Percentiles rank a stretch among this genome's conserved stretches.
These are phyloP conservation scores for Dendrolimus pini DNA, from an alignment of 2,888 invertebrate genomes.

Conservation along the genomic window DNA sequence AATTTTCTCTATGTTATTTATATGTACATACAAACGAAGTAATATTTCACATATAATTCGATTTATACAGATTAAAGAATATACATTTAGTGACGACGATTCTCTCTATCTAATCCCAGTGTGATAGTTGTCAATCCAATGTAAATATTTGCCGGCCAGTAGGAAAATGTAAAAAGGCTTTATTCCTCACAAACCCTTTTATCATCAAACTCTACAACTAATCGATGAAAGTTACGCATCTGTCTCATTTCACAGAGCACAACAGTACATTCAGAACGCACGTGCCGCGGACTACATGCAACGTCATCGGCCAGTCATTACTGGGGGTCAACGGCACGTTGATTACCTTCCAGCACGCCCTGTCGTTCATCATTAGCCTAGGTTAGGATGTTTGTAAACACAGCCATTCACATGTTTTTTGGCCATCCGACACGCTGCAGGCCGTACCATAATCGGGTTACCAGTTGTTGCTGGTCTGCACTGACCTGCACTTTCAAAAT, in stretches of 20 bases:
- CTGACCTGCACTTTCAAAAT: no score
- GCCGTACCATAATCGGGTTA: conserved; percentile 47
- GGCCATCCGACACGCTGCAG: conserved; percentile 24
- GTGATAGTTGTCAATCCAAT: no score
- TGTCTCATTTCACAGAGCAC: conserved; percentile 21
- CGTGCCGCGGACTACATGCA: conserved; percentile 64
- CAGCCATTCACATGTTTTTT: conserved; percentile 52
- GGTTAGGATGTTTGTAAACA: conserved; percentile 77
- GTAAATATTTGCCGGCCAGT: no score
- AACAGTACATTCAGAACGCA: conserved; percentile 29
- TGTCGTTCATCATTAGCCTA: conserved; percentile 75
- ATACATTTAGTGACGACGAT: no score
- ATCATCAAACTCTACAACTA: no score
- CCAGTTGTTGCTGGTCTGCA: conserved; percentile 6
- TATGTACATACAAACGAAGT: no score
- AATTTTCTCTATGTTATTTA: no score
- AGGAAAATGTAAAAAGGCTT: no score
- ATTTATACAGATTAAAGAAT: no score
- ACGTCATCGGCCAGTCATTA: conserved; percentile 74
- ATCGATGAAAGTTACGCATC: conserved; percentile 3
- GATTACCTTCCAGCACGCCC: conserved; percentile 69
- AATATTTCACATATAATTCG: no score
- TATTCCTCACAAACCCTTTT: no score
- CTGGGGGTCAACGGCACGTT: conserved; percentile 66
- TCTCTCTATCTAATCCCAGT: no score